Base-by-base conservation (phyloP, 2,113 vertebrate genomes). In the Pao palembangensis region DNA sequence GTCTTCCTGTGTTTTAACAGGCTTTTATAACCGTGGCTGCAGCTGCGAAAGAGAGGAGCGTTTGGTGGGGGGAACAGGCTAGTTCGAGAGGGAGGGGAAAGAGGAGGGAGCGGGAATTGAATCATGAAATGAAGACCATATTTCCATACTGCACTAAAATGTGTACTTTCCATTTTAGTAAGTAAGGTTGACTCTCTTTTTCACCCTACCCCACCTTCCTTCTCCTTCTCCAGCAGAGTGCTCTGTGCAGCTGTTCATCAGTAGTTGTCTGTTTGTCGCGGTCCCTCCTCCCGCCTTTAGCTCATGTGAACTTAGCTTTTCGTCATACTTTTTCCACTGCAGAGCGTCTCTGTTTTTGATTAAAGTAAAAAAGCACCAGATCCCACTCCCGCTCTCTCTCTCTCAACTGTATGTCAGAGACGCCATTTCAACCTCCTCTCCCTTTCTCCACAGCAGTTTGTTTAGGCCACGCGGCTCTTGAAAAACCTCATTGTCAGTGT, bases 61-160 rank as follows among this genome's bases (percentile, higher is more conserved):
- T 51, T 52, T 63, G 69, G 72, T 55, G 21, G 76, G 71, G 67
- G 71, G 66, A 76, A 58, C 66, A 62, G 64, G 82, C 63, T 72
- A 64, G 75, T 83, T 68, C 72, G 65, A 56, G 66, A 69, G 75
- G 72, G 75, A 75, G 78, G 64, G 65, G 4, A 58, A 52, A 55
- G 69, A 71, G 70, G 65, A 82, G 74, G 80, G 79, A 74, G 79
- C 38, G 55, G 82, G 85, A 87, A 83, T 57, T 88, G 82, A 91
- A 87, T 91, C 88, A 88, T 90, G 84, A 91, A 89, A 90, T 85
- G 88, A 89, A 86, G 76, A 87, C 78, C 88, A 87, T 84, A 87
- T 91, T 89, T 89, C 83, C 85, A 84, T 78, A 73, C 81, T 55
- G 64, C 61, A 46, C 67, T 79, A 54, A 84, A 88, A 85, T 82